Conservation (phyloP, 2,113 vertebrate genomes). For the Caranx ignobilis region DNA sequence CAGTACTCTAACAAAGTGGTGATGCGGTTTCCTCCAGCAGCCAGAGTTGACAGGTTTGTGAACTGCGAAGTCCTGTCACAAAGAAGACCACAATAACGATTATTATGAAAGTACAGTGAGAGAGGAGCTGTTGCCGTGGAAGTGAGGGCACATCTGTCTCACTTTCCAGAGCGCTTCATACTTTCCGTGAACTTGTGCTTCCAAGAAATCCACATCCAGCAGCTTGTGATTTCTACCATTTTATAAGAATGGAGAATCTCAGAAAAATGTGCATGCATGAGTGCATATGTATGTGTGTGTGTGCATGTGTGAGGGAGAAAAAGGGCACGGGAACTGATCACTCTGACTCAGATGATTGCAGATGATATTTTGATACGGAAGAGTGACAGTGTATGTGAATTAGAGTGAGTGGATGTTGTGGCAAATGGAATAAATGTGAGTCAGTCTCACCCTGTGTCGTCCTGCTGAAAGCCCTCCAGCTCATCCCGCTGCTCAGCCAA, state of each 20-base stretch:
- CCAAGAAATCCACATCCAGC: conserved; percentile 71
- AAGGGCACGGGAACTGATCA: not conserved
- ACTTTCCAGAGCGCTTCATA: conserved; percentile 76
- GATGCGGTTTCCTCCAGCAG: not conserved
- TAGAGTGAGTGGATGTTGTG: not conserved
- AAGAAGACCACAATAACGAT: conserved; percentile 23
- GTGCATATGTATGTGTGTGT: not conserved
- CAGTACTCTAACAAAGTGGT: conserved; percentile 7
- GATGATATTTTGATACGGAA: conserved; percentile 37
- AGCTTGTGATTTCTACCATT: conserved; percentile 68
- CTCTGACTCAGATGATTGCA: conserved; percentile 1
- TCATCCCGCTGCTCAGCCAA: conserved; percentile 95
- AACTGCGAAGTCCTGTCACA: conserved; percentile 11
- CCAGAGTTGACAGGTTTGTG: conserved; percentile 27
- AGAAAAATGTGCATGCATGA: conserved; percentile 4
- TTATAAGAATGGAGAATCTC: conserved; percentile 50
- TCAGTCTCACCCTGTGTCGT: conserved; percentile 88
- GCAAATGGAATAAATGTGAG: conserved; percentile 1
- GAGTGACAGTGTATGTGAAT: not conserved
- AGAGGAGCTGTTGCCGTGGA: conserved; percentile 37
- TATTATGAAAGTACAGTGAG: conserved; percentile 37
- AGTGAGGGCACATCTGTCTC: conserved; percentile 64
- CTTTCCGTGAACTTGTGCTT: conserved; percentile 76
- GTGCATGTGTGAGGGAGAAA: not conserved
- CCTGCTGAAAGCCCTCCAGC: conserved; percentile 94